Percentiles rank a stretch among this genome's conserved stretches.
phyloP scores from a whole-genome alignment of 92 coral and sea anemone species.

The Epizoanthus fatuus region DNA sequence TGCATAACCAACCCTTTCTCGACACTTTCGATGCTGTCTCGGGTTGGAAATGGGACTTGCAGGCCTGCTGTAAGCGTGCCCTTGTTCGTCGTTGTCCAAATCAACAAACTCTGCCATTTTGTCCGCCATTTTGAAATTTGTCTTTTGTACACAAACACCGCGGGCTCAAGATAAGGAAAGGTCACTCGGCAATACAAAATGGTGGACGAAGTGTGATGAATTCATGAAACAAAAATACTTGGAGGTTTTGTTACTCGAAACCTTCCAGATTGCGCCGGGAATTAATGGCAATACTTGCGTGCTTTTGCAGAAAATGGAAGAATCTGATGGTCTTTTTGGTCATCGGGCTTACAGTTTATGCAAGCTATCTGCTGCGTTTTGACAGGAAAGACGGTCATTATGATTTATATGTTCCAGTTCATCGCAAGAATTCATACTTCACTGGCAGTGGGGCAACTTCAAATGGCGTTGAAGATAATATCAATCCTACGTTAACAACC shows the following conservation, averaged over 20 bases:
- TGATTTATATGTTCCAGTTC: too few species aligned
- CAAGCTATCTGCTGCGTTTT: neutral
- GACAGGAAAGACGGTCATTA: neutral
- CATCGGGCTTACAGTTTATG: neutral
- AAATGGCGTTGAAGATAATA: neutral
- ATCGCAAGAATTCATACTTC: too few species aligned
- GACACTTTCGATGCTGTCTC: slow-evolving; percentile 78
- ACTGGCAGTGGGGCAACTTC: neutral
- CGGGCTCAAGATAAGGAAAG: slow-evolving; percentile 43
- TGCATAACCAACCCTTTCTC: slow-evolving; percentile 72
- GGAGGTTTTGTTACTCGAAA: neutral
- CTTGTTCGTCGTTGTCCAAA: slow-evolving; percentile 52
- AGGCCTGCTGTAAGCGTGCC: slow-evolving; percentile 57
- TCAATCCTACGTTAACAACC: too few species aligned
- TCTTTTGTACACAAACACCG: neutral
- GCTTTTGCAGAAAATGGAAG: slow-evolving; percentile 8
- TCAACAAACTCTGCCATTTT: slow-evolving; percentile 78
- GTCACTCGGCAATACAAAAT: neutral
- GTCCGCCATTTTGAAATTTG: slow-evolving; percentile 24
- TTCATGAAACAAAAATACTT: slow-evolving; percentile 19
- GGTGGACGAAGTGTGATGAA: slow-evolving; percentile 1
- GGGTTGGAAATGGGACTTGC: slow-evolving; percentile 60
- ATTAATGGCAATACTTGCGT: neutral
- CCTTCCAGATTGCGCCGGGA: neutral
- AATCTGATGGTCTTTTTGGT: neutral